Evolutionary conservation across 1,140 invertebrate species (phyloP).

Genomic region (Tribolium castaneum): DNA sequence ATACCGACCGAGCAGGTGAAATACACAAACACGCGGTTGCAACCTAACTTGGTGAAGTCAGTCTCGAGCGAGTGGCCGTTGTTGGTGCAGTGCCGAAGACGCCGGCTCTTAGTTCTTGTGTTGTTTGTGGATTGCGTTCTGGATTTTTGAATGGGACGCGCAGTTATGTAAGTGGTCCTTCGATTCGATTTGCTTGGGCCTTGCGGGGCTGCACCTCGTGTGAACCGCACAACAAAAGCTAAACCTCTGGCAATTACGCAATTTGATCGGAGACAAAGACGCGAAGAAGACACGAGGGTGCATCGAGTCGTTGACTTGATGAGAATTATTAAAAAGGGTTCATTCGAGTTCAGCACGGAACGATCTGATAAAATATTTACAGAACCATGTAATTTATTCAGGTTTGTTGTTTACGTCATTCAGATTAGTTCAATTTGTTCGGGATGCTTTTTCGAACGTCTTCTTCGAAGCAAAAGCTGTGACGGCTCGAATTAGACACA

Average conservation of each 20-base stretch:
- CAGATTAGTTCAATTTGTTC: conserved; percentile 10
- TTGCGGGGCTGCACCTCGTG: neutral
- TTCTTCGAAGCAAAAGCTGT: neutral
- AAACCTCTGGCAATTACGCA: neutral
- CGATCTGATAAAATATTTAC: conserved; percentile 36
- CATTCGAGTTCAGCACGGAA: conserved; percentile 1
- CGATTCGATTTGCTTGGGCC: neutral
- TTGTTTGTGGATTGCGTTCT: neutral
- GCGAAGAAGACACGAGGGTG: neutral
- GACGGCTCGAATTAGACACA: neutral
- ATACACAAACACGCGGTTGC: conserved; percentile 26
- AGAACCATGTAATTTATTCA: conserved; percentile 22
- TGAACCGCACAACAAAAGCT: too few species aligned
- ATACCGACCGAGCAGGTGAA: conserved; percentile 39
- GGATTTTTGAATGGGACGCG: neutral
- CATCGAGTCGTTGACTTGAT: neutral
- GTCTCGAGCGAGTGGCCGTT: conserved; percentile 27
- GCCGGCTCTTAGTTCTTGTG: neutral
- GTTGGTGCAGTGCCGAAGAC: neutral
- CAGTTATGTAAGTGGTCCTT: neutral
- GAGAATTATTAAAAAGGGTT: conserved; percentile 21
- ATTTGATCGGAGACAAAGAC: neutral
- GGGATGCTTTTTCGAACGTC: neutral
- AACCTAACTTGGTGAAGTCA: conserved; percentile 33
- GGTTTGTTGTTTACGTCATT: conserved; percentile 8